Base-by-base conservation (phyloP, 2,888 invertebrate species). In the Orchestes rusci region DNA sequence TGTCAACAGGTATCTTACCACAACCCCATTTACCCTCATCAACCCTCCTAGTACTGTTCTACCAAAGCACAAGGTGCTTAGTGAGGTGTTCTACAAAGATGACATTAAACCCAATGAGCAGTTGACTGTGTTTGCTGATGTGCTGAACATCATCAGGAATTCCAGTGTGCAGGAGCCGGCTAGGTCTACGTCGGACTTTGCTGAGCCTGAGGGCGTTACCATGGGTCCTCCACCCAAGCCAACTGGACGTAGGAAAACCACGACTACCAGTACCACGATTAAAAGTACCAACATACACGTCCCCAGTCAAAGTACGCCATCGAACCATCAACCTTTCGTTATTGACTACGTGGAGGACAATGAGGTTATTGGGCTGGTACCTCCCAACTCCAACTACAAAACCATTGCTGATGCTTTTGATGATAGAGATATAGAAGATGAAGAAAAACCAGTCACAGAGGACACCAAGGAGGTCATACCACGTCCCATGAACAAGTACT, bases 101-200 rank as follows among this genome's bases (percentile, higher is more conserved):
- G 64, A 68, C 31, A 66, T 67, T 12, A 65, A 65, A 50, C 64
- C 68, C 2, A 64, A 59, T 44, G 69, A 70, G 43, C 70, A 74
- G 51, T 57, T 67, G 17, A 66, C 64, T 50, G 65, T 74, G 1
- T 73, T 73, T 44, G 61, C 64, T n/a, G 74, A 75, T 56, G 60
- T 75, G 29, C 61, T 74, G 38, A 64, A 71, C 39, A 74, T 72
- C 52, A 72, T 74, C 20, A 67, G 63, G 47, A 65, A 64, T 51
- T 56, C 62, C 1, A 47, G 47, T 17, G 23, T 20, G 17, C 12
- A 17, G 12, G 37, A 39, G 2, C 35, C 43, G 7, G 13, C 45
- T 4, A 45, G 54, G 13, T 35, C 40, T 16, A 12, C 17, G 7
- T 45, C 43, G 4, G 35, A 43, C 38, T 48, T 35, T 28, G 50